These are phyloP conservation scores for Spongilla lacustris DNA, from an alignment of 37 sponge, comb jelly and placozoan species.

Conservation along the genomic window DNA sequence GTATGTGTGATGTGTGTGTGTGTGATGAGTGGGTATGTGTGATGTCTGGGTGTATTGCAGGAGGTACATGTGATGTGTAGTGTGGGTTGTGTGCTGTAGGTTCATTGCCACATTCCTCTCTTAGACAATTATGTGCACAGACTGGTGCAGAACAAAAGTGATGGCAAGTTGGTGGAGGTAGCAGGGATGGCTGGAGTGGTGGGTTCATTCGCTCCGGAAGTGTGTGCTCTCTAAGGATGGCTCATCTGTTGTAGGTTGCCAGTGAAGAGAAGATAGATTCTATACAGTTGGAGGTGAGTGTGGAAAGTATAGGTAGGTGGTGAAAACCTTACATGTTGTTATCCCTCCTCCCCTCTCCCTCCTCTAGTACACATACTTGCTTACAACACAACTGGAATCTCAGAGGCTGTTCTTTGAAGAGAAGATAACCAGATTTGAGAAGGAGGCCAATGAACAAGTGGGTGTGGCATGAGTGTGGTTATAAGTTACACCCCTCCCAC, in stretches of 20 bases:
- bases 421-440: conserved; percentile 78
- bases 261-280: conserved; percentile 89
- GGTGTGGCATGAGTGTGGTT: background rate
- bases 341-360: background rate
- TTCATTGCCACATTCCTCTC: background rate
- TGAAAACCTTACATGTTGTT: background rate
- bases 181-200: conserved; percentile 23
- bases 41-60: too few relatives aligned
- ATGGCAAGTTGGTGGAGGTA: conserved; percentile 97
- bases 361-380: conserved; percentile 86
- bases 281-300: conserved; percentile 76
- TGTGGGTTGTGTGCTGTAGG: too few relatives aligned
- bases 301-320: background rate
- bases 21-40: too few relatives aligned
- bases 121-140: conserved; percentile 97
- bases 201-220: background rate
- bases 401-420: conserved; percentile 96
- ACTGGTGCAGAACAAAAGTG: conserved; percentile 93
- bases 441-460: conserved; percentile 79
- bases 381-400: conserved; percentile 94
- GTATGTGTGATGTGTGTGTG: background rate
- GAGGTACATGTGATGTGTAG: too few relatives aligned
- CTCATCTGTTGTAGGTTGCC: conserved; percentile 21
- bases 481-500: background rate
- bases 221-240: background rate